Base-by-base conservation (phyloP, 2,888 invertebrate species). In the Lordiphosa fenestrarum region DNA sequence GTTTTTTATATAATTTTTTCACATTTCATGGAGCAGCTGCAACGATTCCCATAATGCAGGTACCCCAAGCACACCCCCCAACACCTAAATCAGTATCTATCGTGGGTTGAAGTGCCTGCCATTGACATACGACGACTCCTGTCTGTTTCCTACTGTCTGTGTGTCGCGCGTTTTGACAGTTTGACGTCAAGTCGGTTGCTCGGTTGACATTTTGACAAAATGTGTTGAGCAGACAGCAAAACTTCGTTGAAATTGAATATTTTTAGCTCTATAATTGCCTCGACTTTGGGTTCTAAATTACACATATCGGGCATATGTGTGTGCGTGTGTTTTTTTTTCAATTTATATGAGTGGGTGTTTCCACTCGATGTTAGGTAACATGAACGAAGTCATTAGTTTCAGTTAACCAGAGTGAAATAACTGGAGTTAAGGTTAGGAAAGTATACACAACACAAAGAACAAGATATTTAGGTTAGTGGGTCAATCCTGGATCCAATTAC, bases 191-290 rank as follows among this genome's bases (percentile, higher is more conserved):
- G 53, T 70, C 61, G 73, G 53, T 70, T 63, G 73, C 64, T 69
- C 58, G 66, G 48, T 77, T 77, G 77, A 78, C 80, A 74, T 73
- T 73, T 61, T 60, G 73, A 78, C 76, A 78, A 76, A 74, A 80
- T 54, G 72, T 53, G 72, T 53, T 59, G 62, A 55, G 57, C 53
- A 41, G 60, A 51, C 57, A 51, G 60, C 51, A 41, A 15, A 37
- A 13, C 33, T 25, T 40, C 52, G 37, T 53, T 73, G 57, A 69
- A 76, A 75, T 77, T 76, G 80, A 77, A 77, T 78, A 73, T 78
- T 65, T 78, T 77, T 77, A 76, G 73, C 76, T 69, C 50, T 49
- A 59, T 73, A 75, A 75, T 76, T 76, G 73, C 61, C 68, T 33
- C 36, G 30, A 53, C 7, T 12, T 41, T 13, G 40, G 35, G 42